Conservation (phyloP, 1,140 invertebrate genomes). For the Scaptomyza graminum region DNA sequence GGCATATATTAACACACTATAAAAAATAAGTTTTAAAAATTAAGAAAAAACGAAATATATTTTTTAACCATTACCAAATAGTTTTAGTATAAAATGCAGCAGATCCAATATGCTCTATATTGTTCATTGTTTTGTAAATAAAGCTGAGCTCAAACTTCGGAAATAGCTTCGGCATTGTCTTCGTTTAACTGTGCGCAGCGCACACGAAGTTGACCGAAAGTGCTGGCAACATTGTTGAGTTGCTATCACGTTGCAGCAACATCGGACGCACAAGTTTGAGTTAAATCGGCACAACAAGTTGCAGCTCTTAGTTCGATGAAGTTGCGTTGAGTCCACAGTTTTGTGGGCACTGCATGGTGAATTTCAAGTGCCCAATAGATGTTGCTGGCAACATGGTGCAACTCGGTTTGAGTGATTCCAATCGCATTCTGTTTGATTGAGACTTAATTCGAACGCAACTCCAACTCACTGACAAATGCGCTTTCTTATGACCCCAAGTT, state of each 20-base stretch:
- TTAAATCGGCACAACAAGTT: slow-evolving; percentile 17
- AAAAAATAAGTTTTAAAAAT: too few species aligned
- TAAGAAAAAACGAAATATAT: not conserved
- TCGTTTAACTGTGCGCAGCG: slow-evolving; percentile 13
- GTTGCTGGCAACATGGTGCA: slow-evolving; percentile 29
- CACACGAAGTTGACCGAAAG: slow-evolving; percentile 25
- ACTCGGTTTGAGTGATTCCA: slow-evolving; percentile 20
- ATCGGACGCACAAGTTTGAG: slow-evolving; percentile 14
- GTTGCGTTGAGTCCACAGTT: slow-evolving; percentile 8
- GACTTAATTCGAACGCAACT: slow-evolving; percentile 7
- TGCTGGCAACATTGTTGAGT: not conserved
- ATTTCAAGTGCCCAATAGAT: slow-evolving; percentile 6
- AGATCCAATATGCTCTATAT: slow-evolving; percentile 26
- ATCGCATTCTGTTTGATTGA: not conserved
- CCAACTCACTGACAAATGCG: slow-evolving; percentile 25
- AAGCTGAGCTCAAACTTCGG: slow-evolving; percentile 13
- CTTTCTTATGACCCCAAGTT: slow-evolving; percentile 24
- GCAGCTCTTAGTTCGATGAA: not conserved
- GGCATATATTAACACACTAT: too few species aligned
- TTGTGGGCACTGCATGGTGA: slow-evolving; percentile 13
- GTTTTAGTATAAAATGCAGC: not conserved
- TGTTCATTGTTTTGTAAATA: slow-evolving; percentile 17
- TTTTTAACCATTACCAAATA: not conserved
- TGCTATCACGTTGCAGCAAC: slow-evolving; percentile 21
- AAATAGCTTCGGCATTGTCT: slow-evolving; percentile 12